Conservation (phyloP, 2,113 vertebrate genomes). For the Irena cyanogastra region DNA sequence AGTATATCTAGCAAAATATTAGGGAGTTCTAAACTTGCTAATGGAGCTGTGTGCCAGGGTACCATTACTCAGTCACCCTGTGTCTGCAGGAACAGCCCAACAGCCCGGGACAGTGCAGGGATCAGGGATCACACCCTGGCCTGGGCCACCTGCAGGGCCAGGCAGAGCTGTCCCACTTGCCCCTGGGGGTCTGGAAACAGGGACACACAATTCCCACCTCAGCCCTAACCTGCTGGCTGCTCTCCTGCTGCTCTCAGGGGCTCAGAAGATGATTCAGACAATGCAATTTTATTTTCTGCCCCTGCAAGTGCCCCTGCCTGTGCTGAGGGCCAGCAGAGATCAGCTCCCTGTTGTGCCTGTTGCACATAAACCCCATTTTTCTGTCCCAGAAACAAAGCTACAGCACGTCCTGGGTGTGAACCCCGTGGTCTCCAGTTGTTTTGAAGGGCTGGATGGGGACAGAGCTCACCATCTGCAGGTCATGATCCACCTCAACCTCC, state of each 20-base stretch:
- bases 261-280: not conserved
- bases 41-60: too few species aligned
- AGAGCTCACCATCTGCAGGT: not conserved
- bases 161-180: not conserved
- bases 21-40: too few species aligned
- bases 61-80: too few species aligned
- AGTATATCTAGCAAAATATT: too few species aligned
- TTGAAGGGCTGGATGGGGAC: not conserved
- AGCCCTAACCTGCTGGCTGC: not conserved
- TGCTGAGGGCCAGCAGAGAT: not conserved
- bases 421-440: fast-evolving
- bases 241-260: not conserved
- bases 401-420: not conserved
- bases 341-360: not conserved
- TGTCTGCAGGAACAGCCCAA: too few species aligned
- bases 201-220: not conserved
- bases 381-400: not conserved
- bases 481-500: not conserved
- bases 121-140: not conserved
- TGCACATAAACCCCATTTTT: not conserved
- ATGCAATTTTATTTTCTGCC: not conserved
- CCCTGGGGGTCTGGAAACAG: not conserved
- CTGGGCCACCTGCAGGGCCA: not conserved
- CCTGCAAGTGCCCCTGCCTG: not conserved
- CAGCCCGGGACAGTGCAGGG: not conserved